Conservation (phyloP, 1,140 invertebrate species). For the Zaprionus ornatus region DNA sequence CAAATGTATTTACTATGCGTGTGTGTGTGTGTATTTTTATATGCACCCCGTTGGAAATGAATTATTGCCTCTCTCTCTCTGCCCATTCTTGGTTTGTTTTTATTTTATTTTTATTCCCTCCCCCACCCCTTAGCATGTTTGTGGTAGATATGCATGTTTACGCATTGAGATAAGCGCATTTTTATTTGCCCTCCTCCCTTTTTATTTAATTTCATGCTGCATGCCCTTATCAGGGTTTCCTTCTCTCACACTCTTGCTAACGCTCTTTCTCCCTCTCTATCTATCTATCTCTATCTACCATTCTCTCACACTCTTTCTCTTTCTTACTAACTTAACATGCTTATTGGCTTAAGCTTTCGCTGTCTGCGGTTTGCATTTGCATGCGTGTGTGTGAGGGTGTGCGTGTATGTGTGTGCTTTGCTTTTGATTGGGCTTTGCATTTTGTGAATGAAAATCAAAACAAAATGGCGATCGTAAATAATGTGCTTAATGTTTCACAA, state of each 20-base stretch:
- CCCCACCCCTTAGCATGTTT: slow-evolving; percentile 5
- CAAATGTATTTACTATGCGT: slow-evolving; percentile 12
- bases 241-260: not conserved
- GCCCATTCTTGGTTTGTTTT: not conserved
- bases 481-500: not conserved
- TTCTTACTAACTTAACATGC: slow-evolving; percentile 11
- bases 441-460: slow-evolving; percentile 46
- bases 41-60: slow-evolving; percentile 24
- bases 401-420: slow-evolving; percentile 5
- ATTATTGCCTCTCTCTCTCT: slow-evolving; percentile 31
- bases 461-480: slow-evolving; percentile 30
- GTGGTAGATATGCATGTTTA: slow-evolving; percentile 48
- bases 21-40: not conserved
- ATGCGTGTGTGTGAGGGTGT: not conserved
- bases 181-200: not conserved
- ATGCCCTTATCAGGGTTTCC: slow-evolving; percentile 17
- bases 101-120: not conserved
- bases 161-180: slow-evolving; percentile 41
- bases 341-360: slow-evolving; percentile 31
- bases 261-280: too few relatives aligned
- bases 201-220: slow-evolving; percentile 2
- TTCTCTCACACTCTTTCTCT: not conserved
- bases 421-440: slow-evolving; percentile 20
- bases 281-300: too few relatives aligned
- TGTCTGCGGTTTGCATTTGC: not conserved